A percentile compares a stretch with the other conserved stretches of the same genome.
Evolutionary conservation across 1,140 invertebrate genomes (phyloP).

Genomic region (Atta colombica): DNA sequence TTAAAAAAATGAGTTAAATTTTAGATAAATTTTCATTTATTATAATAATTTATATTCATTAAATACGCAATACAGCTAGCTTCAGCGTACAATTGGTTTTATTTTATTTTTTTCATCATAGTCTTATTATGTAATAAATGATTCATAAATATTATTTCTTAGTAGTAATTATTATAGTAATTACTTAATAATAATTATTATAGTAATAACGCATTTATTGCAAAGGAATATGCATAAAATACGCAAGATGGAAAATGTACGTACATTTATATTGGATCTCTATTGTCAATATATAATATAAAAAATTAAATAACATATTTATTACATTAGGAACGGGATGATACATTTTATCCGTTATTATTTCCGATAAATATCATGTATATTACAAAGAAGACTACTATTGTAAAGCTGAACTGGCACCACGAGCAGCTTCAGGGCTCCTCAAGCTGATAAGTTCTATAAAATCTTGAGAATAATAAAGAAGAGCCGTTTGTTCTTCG

Average conservation of each 20-base stretch:
- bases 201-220: background rate
- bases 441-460: background rate
- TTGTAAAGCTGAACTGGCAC: constrained; percentile 30
- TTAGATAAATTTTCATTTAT: constrained; percentile 11
- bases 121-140: background rate
- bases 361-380: background rate
- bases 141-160: constrained; percentile 21
- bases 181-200: background rate
- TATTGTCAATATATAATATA: constrained; percentile 1
- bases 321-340: constrained; percentile 31
- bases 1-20: background rate
- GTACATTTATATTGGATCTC: background rate
- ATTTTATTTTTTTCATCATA: background rate
- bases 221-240: background rate
- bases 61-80: background rate
- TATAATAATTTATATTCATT: constrained; percentile 27
- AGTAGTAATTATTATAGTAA: background rate
- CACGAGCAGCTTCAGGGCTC: constrained; percentile 26
- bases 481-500: background rate
- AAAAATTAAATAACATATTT: constrained; percentile 20
- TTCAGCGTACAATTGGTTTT: background rate
- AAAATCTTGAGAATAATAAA: background rate
- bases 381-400: background rate
- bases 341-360: background rate
- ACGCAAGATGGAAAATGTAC: constrained; percentile 5